Conservation (phyloP, 1,140 invertebrate genomes). For the Drosophila sturtevanti region DNA sequence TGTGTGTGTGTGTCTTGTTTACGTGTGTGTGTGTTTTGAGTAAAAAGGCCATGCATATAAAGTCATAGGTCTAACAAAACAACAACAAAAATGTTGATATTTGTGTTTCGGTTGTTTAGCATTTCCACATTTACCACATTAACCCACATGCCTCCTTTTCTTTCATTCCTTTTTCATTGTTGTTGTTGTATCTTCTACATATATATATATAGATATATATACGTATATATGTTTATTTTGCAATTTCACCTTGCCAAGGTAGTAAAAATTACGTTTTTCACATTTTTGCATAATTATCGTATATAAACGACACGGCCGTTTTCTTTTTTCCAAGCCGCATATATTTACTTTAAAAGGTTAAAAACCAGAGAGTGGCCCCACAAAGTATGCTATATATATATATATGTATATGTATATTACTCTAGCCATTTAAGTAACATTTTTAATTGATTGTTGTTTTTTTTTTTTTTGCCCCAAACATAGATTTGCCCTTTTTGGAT, state of each 20-base stretch:
- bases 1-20: neutral
- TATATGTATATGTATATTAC: no score
- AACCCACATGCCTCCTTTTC: slow-evolving; percentile 59
- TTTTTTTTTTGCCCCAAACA: neutral
- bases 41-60: slow-evolving; percentile 27
- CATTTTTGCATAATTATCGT: slow-evolving; percentile 77
- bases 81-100: slow-evolving; percentile 34
- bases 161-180: slow-evolving; percentile 11
- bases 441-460: neutral
- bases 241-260: slow-evolving; percentile 54
- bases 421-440: neutral
- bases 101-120: slow-evolving; percentile 58
- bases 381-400: slow-evolving; percentile 57
- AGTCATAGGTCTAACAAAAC: slow-evolving; percentile 14
- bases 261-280: slow-evolving; percentile 50
- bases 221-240: slow-evolving; percentile 59
- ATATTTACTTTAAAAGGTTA: slow-evolving; percentile 32
- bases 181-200: slow-evolving; percentile 37
- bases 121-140: slow-evolving; percentile 68
- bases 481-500: neutral
- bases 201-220: no score
- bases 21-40: neutral
- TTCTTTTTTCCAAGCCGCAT: slow-evolving; percentile 35
- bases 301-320: slow-evolving; percentile 52
- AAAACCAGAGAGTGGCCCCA: slow-evolving; percentile 19